Conservation (phyloP, 30 jellyfish, hydroid and myxozoan genomes). For the Morbakka virulenta region DNA sequence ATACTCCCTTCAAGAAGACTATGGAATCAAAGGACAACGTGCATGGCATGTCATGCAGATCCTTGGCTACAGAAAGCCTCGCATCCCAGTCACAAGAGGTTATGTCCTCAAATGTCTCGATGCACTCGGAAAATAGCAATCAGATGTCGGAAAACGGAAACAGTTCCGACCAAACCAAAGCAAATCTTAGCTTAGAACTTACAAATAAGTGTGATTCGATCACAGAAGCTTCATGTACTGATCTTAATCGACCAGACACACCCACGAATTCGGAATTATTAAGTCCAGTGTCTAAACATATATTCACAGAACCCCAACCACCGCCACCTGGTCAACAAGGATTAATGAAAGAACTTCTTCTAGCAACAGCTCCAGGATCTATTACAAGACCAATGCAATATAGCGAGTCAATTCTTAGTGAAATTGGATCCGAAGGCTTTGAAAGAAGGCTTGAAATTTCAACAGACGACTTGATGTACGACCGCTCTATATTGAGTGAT, state of each 20-base stretch:
- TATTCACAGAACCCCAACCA: conserved; percentile 73
- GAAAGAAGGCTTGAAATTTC: conserved; percentile 79
- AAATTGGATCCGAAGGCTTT: conserved; percentile 94
- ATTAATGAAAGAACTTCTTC: conserved; percentile 79
- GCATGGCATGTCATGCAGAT: conserved; percentile 14
- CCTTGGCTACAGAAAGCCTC: conserved; percentile 38
- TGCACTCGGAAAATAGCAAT: conserved; percentile 71
- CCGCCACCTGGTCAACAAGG: conserved; percentile 86
- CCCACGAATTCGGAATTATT: not conserved
- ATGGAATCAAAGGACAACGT: conserved; percentile 22
- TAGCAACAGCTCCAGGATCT: conserved; percentile 71
- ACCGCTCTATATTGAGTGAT: conserved; percentile 10
- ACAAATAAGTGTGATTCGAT: not conserved
- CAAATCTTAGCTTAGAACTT: conserved; percentile 2
- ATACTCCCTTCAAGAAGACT: not conserved
- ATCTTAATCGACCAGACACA: not conserved
- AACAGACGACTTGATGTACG: conserved; percentile 56
- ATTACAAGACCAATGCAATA: conserved; percentile 28
- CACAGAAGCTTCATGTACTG: conserved; percentile 17
- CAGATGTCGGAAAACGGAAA: conserved; percentile 71
- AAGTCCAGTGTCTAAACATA: not conserved
- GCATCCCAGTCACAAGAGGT: conserved; percentile 72
- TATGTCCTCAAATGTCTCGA: conserved; percentile 81
- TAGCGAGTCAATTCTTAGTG: conserved; percentile 93
- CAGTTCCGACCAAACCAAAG: conserved; percentile 1